phyloP scores from a whole-genome alignment of 2,797 vertebrate species.

The Alca torda region DNA sequence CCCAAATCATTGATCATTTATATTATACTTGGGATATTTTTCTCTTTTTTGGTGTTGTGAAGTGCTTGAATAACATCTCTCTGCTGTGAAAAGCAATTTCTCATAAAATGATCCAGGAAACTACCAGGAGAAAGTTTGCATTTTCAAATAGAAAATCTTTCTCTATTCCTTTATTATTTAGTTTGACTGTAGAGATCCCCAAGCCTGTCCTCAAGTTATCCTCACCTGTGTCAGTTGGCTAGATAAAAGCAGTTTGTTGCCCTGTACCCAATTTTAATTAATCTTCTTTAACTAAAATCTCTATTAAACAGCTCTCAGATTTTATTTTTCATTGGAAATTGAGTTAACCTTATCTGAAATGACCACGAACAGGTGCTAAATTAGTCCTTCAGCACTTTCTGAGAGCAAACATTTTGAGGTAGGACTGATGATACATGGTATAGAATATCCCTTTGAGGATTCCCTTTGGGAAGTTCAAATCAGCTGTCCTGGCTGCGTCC shows the following conservation, averaged over 20 bases:
- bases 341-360: background rate
- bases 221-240: background rate
- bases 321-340: background rate
- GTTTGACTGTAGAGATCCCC: background rate
- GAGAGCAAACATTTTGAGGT: background rate
- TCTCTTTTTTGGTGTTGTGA: background rate
- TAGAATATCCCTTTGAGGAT: background rate
- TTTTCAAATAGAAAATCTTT: background rate
- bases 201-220: background rate
- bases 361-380: background rate
- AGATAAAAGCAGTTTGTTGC: background rate
- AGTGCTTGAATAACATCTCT: background rate
- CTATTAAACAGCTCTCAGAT: background rate
- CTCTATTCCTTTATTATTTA: background rate
- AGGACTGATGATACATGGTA: background rate
- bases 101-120: background rate
- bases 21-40: background rate
- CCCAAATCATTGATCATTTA: background rate
- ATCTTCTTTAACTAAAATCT: background rate
- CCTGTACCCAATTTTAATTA: background rate
- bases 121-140: background rate
- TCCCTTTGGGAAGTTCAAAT: background rate
- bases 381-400: background rate
- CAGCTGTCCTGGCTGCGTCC: background rate
- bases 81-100: background rate